These are phyloP conservation scores for Hemibagrus guttatus DNA, from an alignment of 2,797 vertebrate genomes.

Conservation along the genomic window DNA sequence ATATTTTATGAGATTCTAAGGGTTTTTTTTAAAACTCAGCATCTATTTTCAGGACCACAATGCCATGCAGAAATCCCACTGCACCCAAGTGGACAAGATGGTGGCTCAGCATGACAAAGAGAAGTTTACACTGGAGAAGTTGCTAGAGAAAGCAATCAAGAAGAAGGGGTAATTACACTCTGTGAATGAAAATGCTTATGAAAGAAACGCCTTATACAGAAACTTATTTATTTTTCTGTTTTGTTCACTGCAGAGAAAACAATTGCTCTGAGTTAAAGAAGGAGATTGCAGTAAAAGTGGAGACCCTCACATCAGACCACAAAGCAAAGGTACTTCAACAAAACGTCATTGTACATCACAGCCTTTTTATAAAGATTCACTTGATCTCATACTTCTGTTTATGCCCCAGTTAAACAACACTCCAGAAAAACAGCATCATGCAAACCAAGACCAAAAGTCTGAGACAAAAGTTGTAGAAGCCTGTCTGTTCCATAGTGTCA, in stretches of 20 bases:
- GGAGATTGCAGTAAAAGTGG: constrained; percentile 95
- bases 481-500: too few species aligned
- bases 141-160: constrained; percentile 94
- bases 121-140: constrained; percentile 88
- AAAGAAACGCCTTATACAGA: not conserved
- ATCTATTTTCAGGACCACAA: constrained; percentile 84
- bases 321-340: constrained; percentile 89
- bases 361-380: not conserved
- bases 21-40: not conserved
- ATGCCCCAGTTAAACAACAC: not conserved
- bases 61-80: constrained; percentile 93
- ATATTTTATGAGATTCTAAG: not conserved
- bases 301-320: constrained; percentile 88
- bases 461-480: too few species aligned
- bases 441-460: not conserved
- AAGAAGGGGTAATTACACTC: constrained; percentile 88
- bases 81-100: constrained; percentile 94
- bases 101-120: constrained; percentile 95
- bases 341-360: not conserved
- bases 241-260: constrained; percentile 81
- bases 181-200: not conserved
- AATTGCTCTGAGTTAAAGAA: constrained; percentile 98
- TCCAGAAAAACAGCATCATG: not conserved
- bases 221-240: not conserved
- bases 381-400: not conserved